phyloP scores from a whole-genome alignment of 2,113 vertebrate species.

The Chlamydotis undulata region DNA sequence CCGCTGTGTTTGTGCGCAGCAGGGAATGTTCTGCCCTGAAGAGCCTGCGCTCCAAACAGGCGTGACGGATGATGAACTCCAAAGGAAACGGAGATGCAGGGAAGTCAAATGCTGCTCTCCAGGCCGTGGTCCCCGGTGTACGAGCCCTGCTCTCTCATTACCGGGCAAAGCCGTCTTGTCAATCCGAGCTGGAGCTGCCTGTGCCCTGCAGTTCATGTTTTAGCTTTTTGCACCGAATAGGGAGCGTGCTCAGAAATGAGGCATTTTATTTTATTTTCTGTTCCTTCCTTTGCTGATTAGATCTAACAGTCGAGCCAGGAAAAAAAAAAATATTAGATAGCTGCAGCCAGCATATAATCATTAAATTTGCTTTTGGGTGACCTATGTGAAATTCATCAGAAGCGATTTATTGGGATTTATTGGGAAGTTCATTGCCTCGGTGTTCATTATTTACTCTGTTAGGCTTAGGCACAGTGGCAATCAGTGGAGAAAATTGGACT shows the following conservation, averaged over 20 bases:
- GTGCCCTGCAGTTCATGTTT: neutral
- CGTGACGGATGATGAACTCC: neutral
- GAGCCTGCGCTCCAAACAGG: neutral
- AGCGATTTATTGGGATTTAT: neutral
- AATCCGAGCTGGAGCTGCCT: neutral
- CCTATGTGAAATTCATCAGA: conserved; percentile 14
- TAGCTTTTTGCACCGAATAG: neutral
- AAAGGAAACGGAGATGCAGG: neutral
- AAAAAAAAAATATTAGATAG: neutral
- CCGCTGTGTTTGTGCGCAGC: neutral
- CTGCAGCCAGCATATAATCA: neutral
- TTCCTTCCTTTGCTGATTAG: conserved; percentile 10
- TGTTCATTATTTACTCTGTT: conserved; percentile 50
- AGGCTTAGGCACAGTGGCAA: conserved; percentile 11
- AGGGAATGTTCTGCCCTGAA: neutral
- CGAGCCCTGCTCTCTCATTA: neutral
- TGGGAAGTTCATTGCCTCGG: neutral
- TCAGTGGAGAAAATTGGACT: conserved; percentile 34
- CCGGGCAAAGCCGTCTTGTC: neutral
- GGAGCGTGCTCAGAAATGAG: neutral
- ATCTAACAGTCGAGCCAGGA: neutral
- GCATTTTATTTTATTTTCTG: neutral
- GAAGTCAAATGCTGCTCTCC: neutral
- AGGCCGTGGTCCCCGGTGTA: neutral
- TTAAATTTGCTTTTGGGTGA: conserved; percentile 48